Base-by-base conservation (phyloP, 2,113 vertebrate genomes). In the Nesoenas mayeri region DNA sequence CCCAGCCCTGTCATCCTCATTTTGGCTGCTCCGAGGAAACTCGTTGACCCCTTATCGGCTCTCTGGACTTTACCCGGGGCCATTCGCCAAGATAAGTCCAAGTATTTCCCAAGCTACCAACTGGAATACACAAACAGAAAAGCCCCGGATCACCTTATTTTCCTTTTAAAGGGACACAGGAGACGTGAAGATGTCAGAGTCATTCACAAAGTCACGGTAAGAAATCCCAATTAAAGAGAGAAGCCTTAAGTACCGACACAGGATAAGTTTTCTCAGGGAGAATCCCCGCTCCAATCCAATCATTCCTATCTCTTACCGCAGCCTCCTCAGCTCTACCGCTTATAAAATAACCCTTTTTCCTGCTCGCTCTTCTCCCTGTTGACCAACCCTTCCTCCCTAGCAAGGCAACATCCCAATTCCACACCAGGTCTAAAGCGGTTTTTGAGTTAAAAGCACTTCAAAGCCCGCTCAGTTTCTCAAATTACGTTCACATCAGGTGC, bases 151-250 rank as follows among this genome's bases (percentile, higher is more conserved):
- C 24, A 13, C 11, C 51, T 42, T 67, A 51, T 40, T 54, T 51
- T 11, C 38, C 48, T 79, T 78, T 62, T 44, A 50, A 86, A 32
- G 6, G 65, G 51, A 38, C 28, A 50, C 0, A 1, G 17, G 51
- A 66, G 77, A 86, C 0, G 1, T 10, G 28, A 89, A 81, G 50
- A 75, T 17, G 18, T 58, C 65, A 38, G 51, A 95, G 29, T 31
- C 61, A 91, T 74, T 80, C 69, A 78, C 9, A 74, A 69, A 88
- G 64, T 42, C 48, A 13, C 1, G 10, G 25, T 32, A 91, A 92
- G 32, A 89, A 78, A 89, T 58, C 48, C 57, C 86, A 95, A 21
- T 29, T 84, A 50, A 74, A 91, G 78, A 22, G 21, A 69, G 56
- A 92, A 86, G 60, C 20, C 38, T 79, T 92, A 62, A 91, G 80